Conservation (phyloP, 2,888 invertebrate species). For the Drosophila pegasa region DNA sequence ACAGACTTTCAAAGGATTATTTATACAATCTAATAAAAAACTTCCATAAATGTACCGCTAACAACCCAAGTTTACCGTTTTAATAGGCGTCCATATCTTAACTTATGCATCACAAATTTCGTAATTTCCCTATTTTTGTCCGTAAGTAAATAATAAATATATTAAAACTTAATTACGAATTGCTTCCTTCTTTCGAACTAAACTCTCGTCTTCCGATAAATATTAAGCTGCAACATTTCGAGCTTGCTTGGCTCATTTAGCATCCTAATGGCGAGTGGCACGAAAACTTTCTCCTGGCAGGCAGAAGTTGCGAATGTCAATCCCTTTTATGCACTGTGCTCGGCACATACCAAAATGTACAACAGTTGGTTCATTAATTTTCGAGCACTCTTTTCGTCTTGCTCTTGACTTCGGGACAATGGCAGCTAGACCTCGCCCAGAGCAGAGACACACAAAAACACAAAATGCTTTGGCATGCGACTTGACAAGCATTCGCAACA, state of each 20-base stretch:
- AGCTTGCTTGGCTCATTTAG: neutral
- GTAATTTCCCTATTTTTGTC: too few relatives aligned
- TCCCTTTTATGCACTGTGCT: constrained; percentile 50
- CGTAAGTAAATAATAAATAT: too few relatives aligned
- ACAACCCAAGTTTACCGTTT: too few relatives aligned
- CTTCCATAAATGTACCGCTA: too few relatives aligned
- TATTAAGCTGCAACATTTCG: neutral
- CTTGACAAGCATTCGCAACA: constrained; percentile 26
- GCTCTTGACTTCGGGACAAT: constrained; percentile 44
- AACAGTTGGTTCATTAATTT: constrained; percentile 76
- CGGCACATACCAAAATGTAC: constrained; percentile 47
- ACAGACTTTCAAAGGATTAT: too few relatives aligned
- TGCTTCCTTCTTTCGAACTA: neutral
- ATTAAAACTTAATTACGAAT: neutral
- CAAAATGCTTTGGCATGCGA: constrained; percentile 46
- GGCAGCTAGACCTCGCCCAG: neutral
- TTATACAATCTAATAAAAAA: too few relatives aligned
- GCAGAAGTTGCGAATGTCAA: constrained; percentile 59
- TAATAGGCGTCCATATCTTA: too few relatives aligned
- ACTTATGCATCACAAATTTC: too few relatives aligned
- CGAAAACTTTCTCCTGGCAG: constrained; percentile 37
- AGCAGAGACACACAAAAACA: constrained; percentile 26
- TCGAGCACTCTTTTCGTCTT: constrained; percentile 46
- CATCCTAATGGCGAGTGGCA: constrained; percentile 23
- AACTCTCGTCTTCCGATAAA: too few relatives aligned